Conservation (phyloP, 2,888 invertebrate genomes). For the Marronus borbonicus region DNA sequence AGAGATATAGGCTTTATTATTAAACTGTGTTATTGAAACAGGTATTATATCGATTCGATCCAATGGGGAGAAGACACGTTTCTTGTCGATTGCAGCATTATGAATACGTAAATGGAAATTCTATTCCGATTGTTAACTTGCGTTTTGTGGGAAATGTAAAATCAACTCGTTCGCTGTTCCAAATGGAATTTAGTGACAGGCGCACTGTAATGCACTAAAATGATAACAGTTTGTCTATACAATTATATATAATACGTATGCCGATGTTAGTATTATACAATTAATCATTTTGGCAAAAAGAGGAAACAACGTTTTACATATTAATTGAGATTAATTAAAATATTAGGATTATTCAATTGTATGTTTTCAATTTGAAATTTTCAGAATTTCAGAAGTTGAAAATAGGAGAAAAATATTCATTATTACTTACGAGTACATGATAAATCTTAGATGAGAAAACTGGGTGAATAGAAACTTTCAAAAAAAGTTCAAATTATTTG, state of each 20-base stretch:
- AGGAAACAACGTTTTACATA: background rate
- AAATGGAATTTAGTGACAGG: background rate
- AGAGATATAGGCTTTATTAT: conserved; percentile 3
- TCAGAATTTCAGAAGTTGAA: too few relatives aligned
- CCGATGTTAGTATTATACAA: background rate
- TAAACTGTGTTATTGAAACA: conserved; percentile 8
- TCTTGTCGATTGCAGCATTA: conserved; percentile 4
- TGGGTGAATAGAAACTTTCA: too few relatives aligned
- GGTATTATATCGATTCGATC: conserved; percentile 10
- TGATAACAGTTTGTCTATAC: background rate
- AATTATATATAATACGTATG: background rate
- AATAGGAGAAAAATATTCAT: too few relatives aligned
- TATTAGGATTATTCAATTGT: too few relatives aligned
- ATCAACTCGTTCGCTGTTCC: background rate
- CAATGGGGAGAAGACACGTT: conserved; percentile 7
- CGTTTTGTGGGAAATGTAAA: conserved; percentile 10
- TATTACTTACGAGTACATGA: too few relatives aligned
- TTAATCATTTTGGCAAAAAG: background rate
- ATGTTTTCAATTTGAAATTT: too few relatives aligned
- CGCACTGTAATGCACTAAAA: background rate
- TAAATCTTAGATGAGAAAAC: too few relatives aligned
- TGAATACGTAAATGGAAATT: conserved; percentile 7
- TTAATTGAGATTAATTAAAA: background rate
- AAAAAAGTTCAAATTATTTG: too few relatives aligned
- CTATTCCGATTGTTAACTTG: background rate